A percentile compares a stretch with the other conserved stretches of the same genome.
phyloP scores from a whole-genome alignment of 2,797 vertebrate genomes.

The Martes flavigula region DNA sequence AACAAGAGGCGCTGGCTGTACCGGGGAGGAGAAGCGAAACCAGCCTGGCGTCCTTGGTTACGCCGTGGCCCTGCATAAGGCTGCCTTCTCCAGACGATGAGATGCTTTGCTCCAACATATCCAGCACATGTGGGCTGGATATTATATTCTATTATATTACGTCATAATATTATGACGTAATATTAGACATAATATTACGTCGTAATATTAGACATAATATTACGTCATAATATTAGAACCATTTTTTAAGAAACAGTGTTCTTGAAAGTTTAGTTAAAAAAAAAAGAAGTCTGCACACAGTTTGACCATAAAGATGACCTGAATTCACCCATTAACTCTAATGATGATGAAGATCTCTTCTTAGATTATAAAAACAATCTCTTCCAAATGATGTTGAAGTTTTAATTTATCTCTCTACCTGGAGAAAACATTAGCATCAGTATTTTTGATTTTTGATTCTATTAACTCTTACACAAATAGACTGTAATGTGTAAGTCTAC shows the following conservation, averaged over 20 bases:
- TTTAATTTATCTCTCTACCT: background rate
- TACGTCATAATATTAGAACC: background rate
- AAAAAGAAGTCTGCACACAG: background rate
- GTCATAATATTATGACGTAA: no score
- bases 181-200: no score
- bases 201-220: no score
- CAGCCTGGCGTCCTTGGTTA: background rate
- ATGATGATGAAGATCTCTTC: background rate
- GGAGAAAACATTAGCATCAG: background rate
- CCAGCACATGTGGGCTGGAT: background rate
- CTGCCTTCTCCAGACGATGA: no score
- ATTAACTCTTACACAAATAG: background rate
- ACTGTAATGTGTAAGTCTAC: background rate
- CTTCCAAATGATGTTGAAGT: background rate
- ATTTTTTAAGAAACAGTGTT: background rate
- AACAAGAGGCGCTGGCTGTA: no score
- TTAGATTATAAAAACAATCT: background rate
- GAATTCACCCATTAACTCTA: background rate
- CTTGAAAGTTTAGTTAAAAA: background rate
- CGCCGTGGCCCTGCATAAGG: rapidly evolving
- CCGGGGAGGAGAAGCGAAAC: no score
- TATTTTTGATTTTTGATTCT: background rate
- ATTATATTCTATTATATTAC: no score
- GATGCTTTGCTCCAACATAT: background rate
- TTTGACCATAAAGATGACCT: background rate